Evolutionary conservation across 2,888 invertebrate species (phyloP), one percentile per base, ranked within the genome.

Genomic region (Drosophila niveifrons): DNA sequence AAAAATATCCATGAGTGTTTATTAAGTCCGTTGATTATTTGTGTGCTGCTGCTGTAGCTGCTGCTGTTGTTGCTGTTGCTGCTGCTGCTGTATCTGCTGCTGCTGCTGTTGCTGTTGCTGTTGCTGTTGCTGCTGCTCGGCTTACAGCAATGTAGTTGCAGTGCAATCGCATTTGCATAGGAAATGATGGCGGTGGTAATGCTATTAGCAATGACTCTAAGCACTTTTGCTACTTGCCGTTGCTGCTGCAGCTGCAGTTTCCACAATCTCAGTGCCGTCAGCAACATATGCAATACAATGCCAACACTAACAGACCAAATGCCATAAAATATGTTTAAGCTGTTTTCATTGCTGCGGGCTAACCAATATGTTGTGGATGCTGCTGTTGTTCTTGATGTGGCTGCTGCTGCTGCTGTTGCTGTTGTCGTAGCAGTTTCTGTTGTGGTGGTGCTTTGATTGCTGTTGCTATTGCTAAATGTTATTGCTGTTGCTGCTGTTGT

Each of bases 1-100:
- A 92, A 91, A 91, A 92, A 92, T 91, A 92, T 92, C 91, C 91
- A 92, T 90, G 91, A 92, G 90, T 91, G 91, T 90, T 92, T 92
- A 88, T 91, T 89, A 82, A 92, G 90, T 89, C 90, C 87, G 79
- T 91, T 90, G 69, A 90, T 81, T 82, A 88, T 73, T 77, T 83
- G 80, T 78, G 75, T 75, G 77, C 76, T 78, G 75, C 81, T 80
- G 77, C 66, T 76, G 73, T 34, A 70, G 78, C 31, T 66, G 75
- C 2, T 57, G 70, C 39, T 65, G 68, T 6, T 71, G 64, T 10
- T 59, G 66, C 7, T 66, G 66, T 29, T 75, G 71, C 34, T 71
- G 67, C 34, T 71, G 67, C 36, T 74, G 57, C 17, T 67, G 59
- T 11, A 72, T 58, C 34, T 65, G 58, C 46, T 70, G 39, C 23